These are phyloP conservation scores for Tetanocera ferruginea DNA, from an alignment of 2,888 invertebrate genomes.

Conservation along the genomic window DNA sequence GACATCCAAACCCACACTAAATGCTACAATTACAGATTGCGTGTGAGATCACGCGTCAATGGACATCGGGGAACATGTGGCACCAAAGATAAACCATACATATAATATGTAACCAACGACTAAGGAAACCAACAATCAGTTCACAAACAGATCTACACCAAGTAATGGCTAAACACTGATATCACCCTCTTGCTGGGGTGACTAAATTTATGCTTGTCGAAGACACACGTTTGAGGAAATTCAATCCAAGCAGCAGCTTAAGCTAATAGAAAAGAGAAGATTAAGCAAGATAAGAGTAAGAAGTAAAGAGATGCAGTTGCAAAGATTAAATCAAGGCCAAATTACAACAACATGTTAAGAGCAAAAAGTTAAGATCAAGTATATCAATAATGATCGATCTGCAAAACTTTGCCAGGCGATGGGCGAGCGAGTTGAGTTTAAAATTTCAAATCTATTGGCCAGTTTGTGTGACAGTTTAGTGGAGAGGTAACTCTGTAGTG, in stretches of 20 bases:
- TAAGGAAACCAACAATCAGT: not conserved
- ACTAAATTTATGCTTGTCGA: not conserved
- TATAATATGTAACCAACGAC: not conserved
- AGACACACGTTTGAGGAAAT: not conserved
- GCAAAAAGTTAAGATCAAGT: not conserved
- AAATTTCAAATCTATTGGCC: conserved; percentile 5
- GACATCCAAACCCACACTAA: not conserved
- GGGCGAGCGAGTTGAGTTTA: not conserved
- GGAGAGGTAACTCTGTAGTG: not conserved
- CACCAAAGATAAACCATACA: not conserved
- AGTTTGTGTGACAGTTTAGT: not conserved
- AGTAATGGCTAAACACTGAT: not conserved
- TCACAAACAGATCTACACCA: not conserved
- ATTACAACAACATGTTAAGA: no score
- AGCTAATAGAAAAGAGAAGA: not conserved
- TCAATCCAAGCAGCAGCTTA: not conserved
- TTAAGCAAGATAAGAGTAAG: not conserved
- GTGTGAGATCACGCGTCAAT: conserved; percentile 22
- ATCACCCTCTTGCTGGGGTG: not conserved
- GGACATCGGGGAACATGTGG: not conserved
- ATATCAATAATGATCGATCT: conserved; percentile 26
- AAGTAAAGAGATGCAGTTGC: not conserved
- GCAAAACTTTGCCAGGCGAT: not conserved
- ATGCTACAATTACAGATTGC: conserved; percentile 25
- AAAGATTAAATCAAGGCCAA: no score